Evolutionary conservation across 2,113 vertebrate species (phyloP).

Genomic region (Amphilophus citrinellus): DNA sequence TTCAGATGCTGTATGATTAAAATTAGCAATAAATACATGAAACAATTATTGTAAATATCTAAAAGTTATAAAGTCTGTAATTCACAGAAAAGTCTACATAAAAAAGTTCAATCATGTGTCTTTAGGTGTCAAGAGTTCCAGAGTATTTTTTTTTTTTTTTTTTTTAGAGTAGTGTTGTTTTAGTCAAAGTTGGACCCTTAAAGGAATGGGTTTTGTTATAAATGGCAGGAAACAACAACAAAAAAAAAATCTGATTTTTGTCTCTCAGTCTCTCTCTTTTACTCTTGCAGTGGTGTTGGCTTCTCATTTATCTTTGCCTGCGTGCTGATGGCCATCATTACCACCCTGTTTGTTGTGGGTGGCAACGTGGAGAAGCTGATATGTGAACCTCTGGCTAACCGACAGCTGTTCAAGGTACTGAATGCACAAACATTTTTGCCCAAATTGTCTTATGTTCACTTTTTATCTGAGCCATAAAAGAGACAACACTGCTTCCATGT

Average conservation of each 20-base stretch:
- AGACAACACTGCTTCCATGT: neutral
- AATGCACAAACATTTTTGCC: conserved; percentile 1
- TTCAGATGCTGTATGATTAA: neutral
- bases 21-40: neutral
- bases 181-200: neutral
- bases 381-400: conserved; percentile 92
- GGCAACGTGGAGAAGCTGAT: conserved; percentile 93
- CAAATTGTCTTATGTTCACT: neutral
- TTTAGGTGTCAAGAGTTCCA: neutral
- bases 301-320: conserved; percentile 94
- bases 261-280: neutral
- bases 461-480: neutral
- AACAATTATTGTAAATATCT: neutral
- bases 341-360: conserved; percentile 86
- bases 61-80: no score
- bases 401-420: conserved; percentile 88
- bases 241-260: neutral
- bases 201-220: neutral
- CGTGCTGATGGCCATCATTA: conserved; percentile 91
- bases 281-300: conserved; percentile 87
- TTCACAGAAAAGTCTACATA: neutral
- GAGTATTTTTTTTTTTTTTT: no score
- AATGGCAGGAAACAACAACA: neutral
- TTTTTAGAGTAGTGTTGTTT: neutral
- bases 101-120: neutral